Conservation (phyloP, 2,888 invertebrate species). For the Neoitamus cyanurus region DNA sequence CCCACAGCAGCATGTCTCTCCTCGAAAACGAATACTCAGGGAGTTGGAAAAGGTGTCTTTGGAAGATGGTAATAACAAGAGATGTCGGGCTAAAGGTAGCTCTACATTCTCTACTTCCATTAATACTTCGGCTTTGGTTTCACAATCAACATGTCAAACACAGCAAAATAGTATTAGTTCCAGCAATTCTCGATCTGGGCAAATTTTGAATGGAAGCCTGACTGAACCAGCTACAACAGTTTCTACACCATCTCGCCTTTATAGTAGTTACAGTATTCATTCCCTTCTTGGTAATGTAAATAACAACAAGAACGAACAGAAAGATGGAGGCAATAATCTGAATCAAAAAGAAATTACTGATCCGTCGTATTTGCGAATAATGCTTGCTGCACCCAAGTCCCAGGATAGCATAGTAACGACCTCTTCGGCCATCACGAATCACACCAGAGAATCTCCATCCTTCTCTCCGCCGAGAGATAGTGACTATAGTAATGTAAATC, state of each 20-base stretch:
- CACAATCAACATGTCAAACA: conserved; percentile 3
- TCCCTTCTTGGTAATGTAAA: conserved; percentile 74
- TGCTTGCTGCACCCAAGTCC: conserved; percentile 66
- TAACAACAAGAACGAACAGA: conserved; percentile 56
- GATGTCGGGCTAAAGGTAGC: conserved; percentile 63
- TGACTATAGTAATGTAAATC: conserved; percentile 47
- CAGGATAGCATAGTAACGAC: conserved; percentile 58
- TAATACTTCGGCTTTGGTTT: conserved; percentile 57
- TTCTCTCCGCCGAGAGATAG: conserved; percentile 44
- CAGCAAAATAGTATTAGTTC: conserved; percentile 43
- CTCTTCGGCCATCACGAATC: conserved; percentile 42
- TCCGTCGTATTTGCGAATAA: conserved; percentile 59
- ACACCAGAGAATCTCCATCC: conserved; percentile 47
- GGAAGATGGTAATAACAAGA: conserved; percentile 50
- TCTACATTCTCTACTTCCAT: conserved; percentile 55
- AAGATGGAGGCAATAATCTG: conserved; percentile 61
- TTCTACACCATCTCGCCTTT: conserved; percentile 64
- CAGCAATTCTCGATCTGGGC: neutral
- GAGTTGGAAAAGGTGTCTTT: conserved; percentile 81
- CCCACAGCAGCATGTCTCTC: conserved; percentile 73
- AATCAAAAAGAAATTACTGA: conserved; percentile 64
- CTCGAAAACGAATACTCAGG: conserved; percentile 83
- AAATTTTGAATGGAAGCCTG: conserved; percentile 28
- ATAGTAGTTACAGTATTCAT: conserved; percentile 86
- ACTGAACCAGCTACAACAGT: conserved; percentile 32